These are phyloP conservation scores for Drosophila borborema DNA, from an alignment of 2,888 invertebrate genomes.

Conservation along the genomic window DNA sequence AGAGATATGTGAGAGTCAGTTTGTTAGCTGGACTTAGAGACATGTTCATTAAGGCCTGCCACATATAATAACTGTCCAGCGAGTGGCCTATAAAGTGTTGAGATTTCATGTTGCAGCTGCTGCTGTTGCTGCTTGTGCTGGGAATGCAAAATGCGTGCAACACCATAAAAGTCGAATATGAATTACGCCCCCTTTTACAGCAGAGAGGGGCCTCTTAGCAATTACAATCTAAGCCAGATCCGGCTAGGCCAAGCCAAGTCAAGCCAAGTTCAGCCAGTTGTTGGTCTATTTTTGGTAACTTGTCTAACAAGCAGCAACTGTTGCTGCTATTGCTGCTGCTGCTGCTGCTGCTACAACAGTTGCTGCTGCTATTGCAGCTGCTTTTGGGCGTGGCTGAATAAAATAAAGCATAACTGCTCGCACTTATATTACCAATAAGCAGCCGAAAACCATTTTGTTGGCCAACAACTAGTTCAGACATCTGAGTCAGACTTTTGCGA, in stretches of 20 bases:
- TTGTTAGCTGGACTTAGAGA: constrained; percentile 28
- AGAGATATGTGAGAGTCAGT: background rate
- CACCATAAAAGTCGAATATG: constrained; percentile 63
- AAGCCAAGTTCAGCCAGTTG: constrained; percentile 61
- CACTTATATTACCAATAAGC: constrained; percentile 60
- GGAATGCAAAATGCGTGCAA: constrained; percentile 34
- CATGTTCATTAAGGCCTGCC: constrained; percentile 53
- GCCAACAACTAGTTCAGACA: constrained; percentile 37
- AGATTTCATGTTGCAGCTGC: constrained; percentile 38
- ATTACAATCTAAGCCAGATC: constrained; percentile 49
- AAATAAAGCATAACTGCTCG: constrained; percentile 48
- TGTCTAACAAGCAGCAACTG: constrained; percentile 68
- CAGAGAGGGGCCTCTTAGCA: constrained; percentile 24
- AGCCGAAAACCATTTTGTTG: constrained; percentile 17
- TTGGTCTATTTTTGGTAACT: constrained; percentile 79
- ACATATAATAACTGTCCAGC: constrained; percentile 48
- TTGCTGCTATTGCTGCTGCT: constrained; percentile 19
- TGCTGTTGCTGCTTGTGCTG: constrained; percentile 1
- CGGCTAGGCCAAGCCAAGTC: constrained; percentile 24
- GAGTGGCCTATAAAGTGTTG: constrained; percentile 39
- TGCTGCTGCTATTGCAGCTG: constrained; percentile 49
- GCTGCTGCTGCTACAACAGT: background rate
- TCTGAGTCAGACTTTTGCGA: constrained; percentile 10
- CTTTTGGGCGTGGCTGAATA: constrained; percentile 61
- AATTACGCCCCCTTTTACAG: constrained; percentile 43